Base-by-base conservation (phyloP, 2,797 vertebrate genomes). In the Fistularia commersonii region DNA sequence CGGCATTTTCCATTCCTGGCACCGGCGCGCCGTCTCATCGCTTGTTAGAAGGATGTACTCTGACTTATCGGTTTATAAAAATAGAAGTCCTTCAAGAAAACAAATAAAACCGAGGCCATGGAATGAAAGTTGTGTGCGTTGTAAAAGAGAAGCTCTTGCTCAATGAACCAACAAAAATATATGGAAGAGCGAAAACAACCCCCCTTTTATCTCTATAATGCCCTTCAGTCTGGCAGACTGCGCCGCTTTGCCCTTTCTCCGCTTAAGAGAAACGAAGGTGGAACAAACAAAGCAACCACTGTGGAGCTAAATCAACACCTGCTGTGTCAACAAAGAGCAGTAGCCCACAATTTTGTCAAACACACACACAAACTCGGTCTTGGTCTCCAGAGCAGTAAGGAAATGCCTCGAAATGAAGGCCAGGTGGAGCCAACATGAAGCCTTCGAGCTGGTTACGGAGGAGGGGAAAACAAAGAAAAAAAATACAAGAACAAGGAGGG, bases 271-370 rank as follows among this genome's bases (percentile, higher is more conserved):
- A 69, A 75, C 52, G 51, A 72, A 82, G 64, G 60, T 64, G 69
- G 70, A 66, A 69, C 71, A 76, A 80, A 89, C 83, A 89, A 85
- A 86, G 78, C 40, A 33, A 51, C 71, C 63, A 64, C 76, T 82
- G 75, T 85, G 70, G 52, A 81, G 67, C 64, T 63, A 80, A 77
- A 82, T 84, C 76, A 79, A 82, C 87, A 87, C 81, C 80, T 85
- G 81, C 81, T 87, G 84, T 80, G 74, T 85, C 76, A 85, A 88
- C 79, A 87, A 59, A 74, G 69, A 58, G 46, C 48, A 45, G 51
- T 11, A 41, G 48, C 48, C 51, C 62, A 61, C 49, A 40, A 44
- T 57, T 57, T 48, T 44, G 45, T 35, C 54, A 38, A 34, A 51
- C 13, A 44, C 32, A 23, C 11, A 35, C 47, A 51, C 12, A 36